Evolutionary conservation across 37 sponge, comb jelly and placozoan genomes (phyloP).

Genomic region (Ephydatia muelleri): DNA sequence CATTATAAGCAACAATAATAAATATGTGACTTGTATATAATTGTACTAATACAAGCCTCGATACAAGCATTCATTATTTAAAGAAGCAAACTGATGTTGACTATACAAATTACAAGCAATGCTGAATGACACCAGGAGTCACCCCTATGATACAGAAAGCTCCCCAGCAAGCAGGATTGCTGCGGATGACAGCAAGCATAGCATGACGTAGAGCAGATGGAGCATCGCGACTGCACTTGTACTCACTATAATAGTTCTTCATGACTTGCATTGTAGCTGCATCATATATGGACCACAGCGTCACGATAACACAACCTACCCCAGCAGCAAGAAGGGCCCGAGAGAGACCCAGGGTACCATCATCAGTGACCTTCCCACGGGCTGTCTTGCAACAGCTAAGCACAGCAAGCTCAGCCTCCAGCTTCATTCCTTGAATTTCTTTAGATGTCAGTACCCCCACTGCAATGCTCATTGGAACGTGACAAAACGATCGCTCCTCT

Average conservation of each 20-base stretch:
- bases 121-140: too few species aligned
- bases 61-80: too few species aligned
- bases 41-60: too few species aligned
- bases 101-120: too few species aligned
- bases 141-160: constrained; percentile 38
- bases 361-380: constrained; percentile 50
- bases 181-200: constrained; percentile 8
- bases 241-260: constrained; percentile 25
- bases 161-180: constrained; percentile 31
- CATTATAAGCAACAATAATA: too few species aligned
- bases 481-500: constrained; percentile 53
- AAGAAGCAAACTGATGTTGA: too few species aligned
- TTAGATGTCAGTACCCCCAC: constrained; percentile 44
- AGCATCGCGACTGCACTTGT: constrained; percentile 30
- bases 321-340: constrained; percentile 42
- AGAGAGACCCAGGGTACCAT: constrained; percentile 61
- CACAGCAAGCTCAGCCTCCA: constrained; percentile 17
- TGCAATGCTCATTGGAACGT: constrained; percentile 23
- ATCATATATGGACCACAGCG: constrained; percentile 54
- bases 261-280: constrained; percentile 30
- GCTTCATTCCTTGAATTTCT: constrained; percentile 31
- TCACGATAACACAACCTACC: constrained; percentile 25
- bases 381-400: constrained; percentile 65
- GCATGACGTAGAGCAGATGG: constrained; percentile 25
- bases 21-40: too few species aligned